A percentile compares a stretch with the other conserved stretches of the same genome.
phyloP scores from a whole-genome alignment of 1,140 invertebrate species.

The Scaptodrosophila lebanonensis region DNA sequence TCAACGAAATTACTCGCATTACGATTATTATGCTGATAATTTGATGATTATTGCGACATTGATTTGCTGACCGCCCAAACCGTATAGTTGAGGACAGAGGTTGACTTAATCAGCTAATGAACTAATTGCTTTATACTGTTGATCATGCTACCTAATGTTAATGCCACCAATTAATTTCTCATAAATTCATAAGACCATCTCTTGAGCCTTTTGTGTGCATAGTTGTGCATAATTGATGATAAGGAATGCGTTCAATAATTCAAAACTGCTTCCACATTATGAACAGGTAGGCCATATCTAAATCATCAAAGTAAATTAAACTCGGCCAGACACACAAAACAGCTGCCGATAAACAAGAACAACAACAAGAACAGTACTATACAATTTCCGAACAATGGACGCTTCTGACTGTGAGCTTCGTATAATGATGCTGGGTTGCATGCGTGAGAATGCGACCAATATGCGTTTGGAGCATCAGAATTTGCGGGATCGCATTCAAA shows the following conservation, averaged over 20 bases:
- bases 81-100: conserved; percentile 8
- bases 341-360: neutral
- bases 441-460: conserved; percentile 41
- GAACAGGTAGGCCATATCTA: neutral
- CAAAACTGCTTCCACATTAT: neutral
- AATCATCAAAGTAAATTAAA: neutral
- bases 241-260: conserved; percentile 2
- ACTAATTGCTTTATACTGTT: conserved; percentile 53
- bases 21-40: conserved; percentile 38
- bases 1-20: neutral
- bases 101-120: conserved; percentile 24
- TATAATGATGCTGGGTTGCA: conserved; percentile 26
- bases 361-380: neutral
- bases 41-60: conserved; percentile 38
- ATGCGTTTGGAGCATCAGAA: conserved; percentile 27
- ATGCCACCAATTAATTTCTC: conserved; percentile 41
- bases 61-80: conserved; percentile 29
- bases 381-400: conserved; percentile 26
- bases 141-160: conserved; percentile 44
- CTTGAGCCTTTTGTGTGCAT: too few species aligned
- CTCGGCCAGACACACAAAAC: neutral
- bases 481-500: conserved; percentile 20
- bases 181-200: conserved; percentile 5
- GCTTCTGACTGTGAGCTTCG: conserved; percentile 1
- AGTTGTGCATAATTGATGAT: conserved; percentile 6